Evolutionary conservation across 2,113 vertebrate genomes (phyloP), one percentile per base, ranked within the genome.

Genomic region (Gymnocephalus cernua): DNA sequence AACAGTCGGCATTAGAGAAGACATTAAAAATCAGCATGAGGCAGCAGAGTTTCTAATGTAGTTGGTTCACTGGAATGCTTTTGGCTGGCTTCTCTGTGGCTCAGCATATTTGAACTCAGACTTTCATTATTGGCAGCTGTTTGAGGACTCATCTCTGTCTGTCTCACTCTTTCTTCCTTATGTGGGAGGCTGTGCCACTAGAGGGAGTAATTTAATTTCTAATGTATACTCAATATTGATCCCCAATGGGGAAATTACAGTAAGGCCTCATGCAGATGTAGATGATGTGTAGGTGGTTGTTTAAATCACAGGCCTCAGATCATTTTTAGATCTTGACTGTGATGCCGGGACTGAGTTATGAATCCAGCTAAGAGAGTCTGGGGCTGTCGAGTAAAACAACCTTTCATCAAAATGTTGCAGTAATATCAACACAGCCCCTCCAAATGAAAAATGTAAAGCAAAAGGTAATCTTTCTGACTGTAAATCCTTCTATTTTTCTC

Each of bases 51-150:
- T 84, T 61, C 78, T 88, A 67, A 74, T 92, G 89, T 86, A 88
- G 93, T 93, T 85, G 85, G 74, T 89, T 83, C 71, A 73, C 71
- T 93, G 91, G 91, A 93, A 94, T 94, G 90, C 86, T 48, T 84
- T 81, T 90, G 75, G 84, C 81, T 77, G 64, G 79, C 74, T 83
- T 84, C 85, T 90, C 84, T 91, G 89, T 92, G 89, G 86, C 86
- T 93, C 92, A 92, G 89, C 88, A 89, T 89, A 90, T 94, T 90
- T 89, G 65, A 88, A 85, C 85, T 77, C 82, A 85, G 89, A 67
- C 74, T 76, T 92, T 93, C 90, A 94, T 94, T 93, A 91, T 71
- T 92, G 90, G 89, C 93, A 95, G 92, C 92, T 92, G 90, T 93
- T 81, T 84, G 80, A 85, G 59, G 41, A 44, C 88, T 86, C 76